Conservation (phyloP, 1,140 invertebrate genomes). For the Drosophila lacteicornis region DNA sequence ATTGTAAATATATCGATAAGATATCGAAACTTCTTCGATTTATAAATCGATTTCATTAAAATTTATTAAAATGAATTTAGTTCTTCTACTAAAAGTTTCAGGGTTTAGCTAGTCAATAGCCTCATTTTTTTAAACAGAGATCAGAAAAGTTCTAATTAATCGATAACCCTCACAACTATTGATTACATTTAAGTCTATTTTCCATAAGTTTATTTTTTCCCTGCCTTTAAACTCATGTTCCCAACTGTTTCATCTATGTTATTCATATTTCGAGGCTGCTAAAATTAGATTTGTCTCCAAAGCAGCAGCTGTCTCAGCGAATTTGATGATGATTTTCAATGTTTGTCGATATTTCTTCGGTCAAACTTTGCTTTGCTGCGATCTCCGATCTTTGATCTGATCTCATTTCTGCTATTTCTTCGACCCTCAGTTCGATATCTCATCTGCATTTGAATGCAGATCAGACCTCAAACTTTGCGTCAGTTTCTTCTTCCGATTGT, state of each 20-base stretch:
- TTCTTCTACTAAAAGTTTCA: too few species aligned
- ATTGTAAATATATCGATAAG: too few species aligned
- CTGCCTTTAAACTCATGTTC: not conserved
- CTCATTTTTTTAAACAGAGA: not conserved
- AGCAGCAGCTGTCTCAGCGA: constrained; percentile 5
- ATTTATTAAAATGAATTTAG: too few species aligned
- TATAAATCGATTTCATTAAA: too few species aligned
- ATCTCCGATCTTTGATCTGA: constrained; percentile 24
- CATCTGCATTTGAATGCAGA: constrained; percentile 37
- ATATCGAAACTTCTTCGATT: too few species aligned
- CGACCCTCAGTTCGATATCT: constrained; percentile 8
- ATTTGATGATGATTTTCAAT: constrained; percentile 12
- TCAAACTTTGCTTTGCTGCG: constrained; percentile 4
- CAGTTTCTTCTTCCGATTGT: constrained; percentile 24
- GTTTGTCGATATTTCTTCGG: constrained; percentile 16
- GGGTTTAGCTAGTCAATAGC: too few species aligned
- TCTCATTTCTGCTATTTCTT: constrained; percentile 27
- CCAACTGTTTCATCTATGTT: constrained; percentile 16
- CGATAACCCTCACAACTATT: not conserved
- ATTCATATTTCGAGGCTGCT: constrained; percentile 27
- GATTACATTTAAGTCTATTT: not conserved
- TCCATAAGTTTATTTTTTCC: not conserved
- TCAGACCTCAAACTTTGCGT: constrained; percentile 6
- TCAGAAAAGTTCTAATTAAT: not conserved
- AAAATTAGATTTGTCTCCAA: constrained; percentile 41